Evolutionary conservation across 2,113 vertebrate genomes (phyloP).

Genomic region (Rhombomys opimus): DNA sequence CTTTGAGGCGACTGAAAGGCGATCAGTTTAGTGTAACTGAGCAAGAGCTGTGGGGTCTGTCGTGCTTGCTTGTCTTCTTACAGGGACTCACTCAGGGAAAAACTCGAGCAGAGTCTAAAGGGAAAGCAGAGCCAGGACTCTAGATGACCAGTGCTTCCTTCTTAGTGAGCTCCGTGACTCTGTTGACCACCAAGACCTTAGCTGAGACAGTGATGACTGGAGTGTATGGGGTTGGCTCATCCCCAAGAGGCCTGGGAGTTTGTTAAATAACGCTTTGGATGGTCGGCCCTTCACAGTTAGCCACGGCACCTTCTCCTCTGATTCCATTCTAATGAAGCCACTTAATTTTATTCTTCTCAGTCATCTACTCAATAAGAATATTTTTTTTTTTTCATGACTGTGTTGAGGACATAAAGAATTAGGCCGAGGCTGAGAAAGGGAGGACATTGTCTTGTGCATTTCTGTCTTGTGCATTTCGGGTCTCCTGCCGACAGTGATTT

Average conservation of each 20-base stretch:
- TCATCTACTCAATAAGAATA: neutral
- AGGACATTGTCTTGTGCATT: rapidly evolving
- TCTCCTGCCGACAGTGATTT: neutral
- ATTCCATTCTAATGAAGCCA: neutral
- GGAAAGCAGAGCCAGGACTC: neutral
- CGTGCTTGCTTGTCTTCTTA: neutral
- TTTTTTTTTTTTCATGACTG: neutral
- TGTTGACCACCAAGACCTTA: neutral
- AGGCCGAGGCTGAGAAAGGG: neutral
- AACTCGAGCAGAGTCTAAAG: neutral
- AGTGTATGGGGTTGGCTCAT: too few relatives aligned
- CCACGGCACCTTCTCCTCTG: neutral
- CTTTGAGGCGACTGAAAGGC: neutral
- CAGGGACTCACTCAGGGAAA: neutral
- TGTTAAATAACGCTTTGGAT: neutral
- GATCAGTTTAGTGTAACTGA: neutral
- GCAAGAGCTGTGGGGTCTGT: too few relatives aligned
- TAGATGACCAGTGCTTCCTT: neutral
- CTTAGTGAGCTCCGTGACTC: neutral
- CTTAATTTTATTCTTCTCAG: neutral
- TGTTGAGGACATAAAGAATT: neutral
- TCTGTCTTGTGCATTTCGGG: rapidly evolving
- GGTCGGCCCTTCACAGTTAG: neutral
- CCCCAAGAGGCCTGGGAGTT: neutral
- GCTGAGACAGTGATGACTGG: neutral